Evolutionary conservation across 2,888 invertebrate species (phyloP).

Genomic region (Incurvaria masculella): DNA sequence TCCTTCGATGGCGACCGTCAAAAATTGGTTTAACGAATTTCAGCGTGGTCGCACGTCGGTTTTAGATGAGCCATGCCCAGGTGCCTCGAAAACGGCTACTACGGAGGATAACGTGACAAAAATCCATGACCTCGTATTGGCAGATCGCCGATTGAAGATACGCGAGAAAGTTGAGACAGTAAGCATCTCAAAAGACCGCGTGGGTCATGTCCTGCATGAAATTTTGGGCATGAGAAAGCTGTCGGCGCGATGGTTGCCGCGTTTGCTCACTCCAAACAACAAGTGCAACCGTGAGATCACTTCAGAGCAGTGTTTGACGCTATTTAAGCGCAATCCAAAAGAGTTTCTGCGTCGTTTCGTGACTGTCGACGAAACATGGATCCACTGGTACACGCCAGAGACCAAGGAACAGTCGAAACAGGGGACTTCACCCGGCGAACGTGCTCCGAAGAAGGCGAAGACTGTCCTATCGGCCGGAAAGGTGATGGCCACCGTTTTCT

Average conservation of each 20-base stretch:
- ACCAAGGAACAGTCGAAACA: conserved; percentile 14
- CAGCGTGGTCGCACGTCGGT: no score
- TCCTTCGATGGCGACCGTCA: no score
- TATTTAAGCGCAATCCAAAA: conserved; percentile 15
- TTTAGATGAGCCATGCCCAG: no score
- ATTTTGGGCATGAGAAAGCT: conserved; percentile 18
- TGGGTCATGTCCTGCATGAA: conserved; percentile 16
- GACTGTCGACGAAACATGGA: conserved; percentile 24
- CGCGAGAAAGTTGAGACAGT: conserved; percentile 13
- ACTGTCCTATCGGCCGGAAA: conserved; percentile 16
- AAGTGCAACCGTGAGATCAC: conserved; percentile 14
- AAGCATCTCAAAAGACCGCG: conserved; percentile 11
- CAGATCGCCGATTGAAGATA: conserved; percentile 13
- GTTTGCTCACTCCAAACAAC: conserved; percentile 17
- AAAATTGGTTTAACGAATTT: no score
- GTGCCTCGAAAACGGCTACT: no score
- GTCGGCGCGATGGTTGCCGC: conserved; percentile 22
- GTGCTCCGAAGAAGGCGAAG: conserved; percentile 19
- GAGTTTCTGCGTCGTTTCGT: conserved; percentile 21
- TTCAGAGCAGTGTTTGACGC: conserved; percentile 16
- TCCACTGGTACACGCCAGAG: conserved; percentile 22
- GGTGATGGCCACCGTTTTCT: conserved; percentile 14
- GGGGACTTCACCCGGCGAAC: conserved; percentile 18
- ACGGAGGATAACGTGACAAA: no score
- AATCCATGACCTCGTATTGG: conserved; percentile 16